phyloP scores from a whole-genome alignment of 2,888 invertebrate species.

The Hedychridium roseum region DNA sequence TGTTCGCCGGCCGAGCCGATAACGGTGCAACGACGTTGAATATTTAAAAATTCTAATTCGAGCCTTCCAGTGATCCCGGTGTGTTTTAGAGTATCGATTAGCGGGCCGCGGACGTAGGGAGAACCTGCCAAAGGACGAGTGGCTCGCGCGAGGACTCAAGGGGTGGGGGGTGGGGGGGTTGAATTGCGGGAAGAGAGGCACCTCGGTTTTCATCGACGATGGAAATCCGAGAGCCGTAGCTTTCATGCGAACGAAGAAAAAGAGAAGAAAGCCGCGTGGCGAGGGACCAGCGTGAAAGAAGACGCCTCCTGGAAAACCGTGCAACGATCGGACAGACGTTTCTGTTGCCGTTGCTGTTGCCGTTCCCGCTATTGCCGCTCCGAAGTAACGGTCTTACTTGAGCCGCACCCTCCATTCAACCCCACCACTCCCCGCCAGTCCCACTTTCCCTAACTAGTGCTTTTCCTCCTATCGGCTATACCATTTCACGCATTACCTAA shows the following conservation, averaged over 20 bases:
- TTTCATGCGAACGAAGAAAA: conserved; percentile 5
- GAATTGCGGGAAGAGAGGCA: conserved; percentile 18
- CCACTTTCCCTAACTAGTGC: too few relatives aligned
- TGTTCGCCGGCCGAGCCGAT: background rate
- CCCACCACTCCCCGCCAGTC: too few relatives aligned
- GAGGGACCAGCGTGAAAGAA: too few relatives aligned
- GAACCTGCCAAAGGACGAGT: conserved; percentile 1
- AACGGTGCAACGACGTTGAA: conserved; percentile 28
- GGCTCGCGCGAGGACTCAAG: background rate
- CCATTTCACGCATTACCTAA: too few relatives aligned
- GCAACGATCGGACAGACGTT: too few relatives aligned
- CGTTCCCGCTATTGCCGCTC: too few relatives aligned
- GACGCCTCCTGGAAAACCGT: too few relatives aligned
- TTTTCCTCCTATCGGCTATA: too few relatives aligned
- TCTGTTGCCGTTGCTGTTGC: too few relatives aligned
- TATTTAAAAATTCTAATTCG: conserved; percentile 41
- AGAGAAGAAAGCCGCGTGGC: background rate
- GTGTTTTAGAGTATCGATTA: conserved; percentile 29
- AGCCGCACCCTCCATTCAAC: too few relatives aligned
- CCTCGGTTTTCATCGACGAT: conserved; percentile 34
- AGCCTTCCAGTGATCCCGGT: conserved; percentile 18
- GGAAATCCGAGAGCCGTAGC: conserved; percentile 33
- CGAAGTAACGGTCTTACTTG: too few relatives aligned
- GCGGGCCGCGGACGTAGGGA: conserved; percentile 6
- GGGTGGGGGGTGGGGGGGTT: background rate